Conservation (phyloP, 2,797 vertebrate species). For the Channallabes apus region DNA sequence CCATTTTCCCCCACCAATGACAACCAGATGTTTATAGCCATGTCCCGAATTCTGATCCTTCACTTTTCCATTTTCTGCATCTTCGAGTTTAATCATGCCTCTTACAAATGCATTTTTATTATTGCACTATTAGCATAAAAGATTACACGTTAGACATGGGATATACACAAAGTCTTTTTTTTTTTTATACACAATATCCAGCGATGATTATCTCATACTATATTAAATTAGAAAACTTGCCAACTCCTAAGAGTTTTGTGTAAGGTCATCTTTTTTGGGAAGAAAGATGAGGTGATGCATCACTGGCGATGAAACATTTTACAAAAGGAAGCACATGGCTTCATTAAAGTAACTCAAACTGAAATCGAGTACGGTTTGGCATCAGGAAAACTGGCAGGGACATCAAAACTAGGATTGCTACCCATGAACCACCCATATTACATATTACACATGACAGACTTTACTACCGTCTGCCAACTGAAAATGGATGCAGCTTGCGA, state of each 20-base stretch:
- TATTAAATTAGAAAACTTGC: background rate
- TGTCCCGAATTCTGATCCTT: constrained; percentile 38
- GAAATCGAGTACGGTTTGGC: constrained; percentile 27
- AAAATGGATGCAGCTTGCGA: constrained; percentile 11
- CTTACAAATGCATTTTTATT: background rate
- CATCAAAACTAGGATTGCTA: constrained; percentile 45
- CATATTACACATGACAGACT: constrained; percentile 11
- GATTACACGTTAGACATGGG: background rate
- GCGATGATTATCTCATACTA: background rate
- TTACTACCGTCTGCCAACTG: constrained; percentile 26
- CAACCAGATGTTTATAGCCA: constrained; percentile 53
- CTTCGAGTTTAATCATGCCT: background rate
- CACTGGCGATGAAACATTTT: constrained; percentile 19
- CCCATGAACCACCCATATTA: constrained; percentile 31
- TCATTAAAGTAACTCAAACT: constrained; percentile 34
- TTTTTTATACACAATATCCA: background rate
- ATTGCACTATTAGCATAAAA: background rate
- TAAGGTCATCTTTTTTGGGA: background rate
- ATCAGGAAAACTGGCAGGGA: constrained; percentile 41
- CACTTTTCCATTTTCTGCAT: constrained; percentile 7
- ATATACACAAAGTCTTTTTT: background rate
- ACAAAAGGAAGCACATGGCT: constrained; percentile 22
- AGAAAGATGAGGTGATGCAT: background rate
- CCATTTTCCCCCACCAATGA: constrained; percentile 27
- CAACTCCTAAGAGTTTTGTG: background rate